A percentile compares a stretch with the other conserved stretches of the same genome.
phyloP scores from a whole-genome alignment of 2,888 invertebrate species.

The Ceraclea dissimilis region DNA sequence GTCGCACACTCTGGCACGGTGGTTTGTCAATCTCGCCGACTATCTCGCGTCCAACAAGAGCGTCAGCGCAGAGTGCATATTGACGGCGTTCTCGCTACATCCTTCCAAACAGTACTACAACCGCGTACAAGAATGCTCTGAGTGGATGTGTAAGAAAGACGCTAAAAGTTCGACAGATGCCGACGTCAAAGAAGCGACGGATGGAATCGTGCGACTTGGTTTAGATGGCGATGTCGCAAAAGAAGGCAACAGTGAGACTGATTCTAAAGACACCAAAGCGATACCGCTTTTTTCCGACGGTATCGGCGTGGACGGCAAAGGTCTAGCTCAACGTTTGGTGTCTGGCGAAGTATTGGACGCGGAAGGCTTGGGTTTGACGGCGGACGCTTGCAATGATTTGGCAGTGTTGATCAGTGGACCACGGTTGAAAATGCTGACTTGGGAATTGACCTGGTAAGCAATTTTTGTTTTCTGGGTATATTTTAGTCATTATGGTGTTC shows the following conservation, averaged over 20 bases:
- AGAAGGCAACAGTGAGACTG: background rate
- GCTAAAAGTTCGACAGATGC: background rate
- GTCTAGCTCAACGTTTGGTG: conserved; percentile 32
- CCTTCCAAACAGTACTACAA: conserved; percentile 56
- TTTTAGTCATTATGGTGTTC: background rate
- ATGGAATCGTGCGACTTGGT: background rate
- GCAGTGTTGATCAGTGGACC: conserved; percentile 63
- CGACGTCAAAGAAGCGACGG: background rate
- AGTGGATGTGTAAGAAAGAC: conserved; percentile 1
- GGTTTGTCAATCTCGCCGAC: conserved; percentile 58
- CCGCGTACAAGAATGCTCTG: conserved; percentile 42
- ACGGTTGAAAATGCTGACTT: conserved; percentile 62
- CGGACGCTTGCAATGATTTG: conserved; percentile 62
- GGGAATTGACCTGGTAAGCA: conserved; percentile 58
- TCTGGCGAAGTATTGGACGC: conserved; percentile 54
- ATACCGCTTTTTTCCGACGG: background rate
- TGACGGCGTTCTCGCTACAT: conserved; percentile 69
- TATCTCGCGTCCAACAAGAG: conserved; percentile 52
- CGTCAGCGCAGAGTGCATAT: conserved; percentile 60
- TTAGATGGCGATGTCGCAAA: background rate
- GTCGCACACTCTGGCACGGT: conserved; percentile 46
- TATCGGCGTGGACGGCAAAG: conserved; percentile 1
- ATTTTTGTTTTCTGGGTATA: no score
- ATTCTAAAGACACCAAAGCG: background rate
- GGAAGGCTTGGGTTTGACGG: conserved; percentile 56